These are phyloP conservation scores for Pomatostomus ruficeps DNA, from an alignment of 2,113 vertebrate species.

Conservation along the genomic window DNA sequence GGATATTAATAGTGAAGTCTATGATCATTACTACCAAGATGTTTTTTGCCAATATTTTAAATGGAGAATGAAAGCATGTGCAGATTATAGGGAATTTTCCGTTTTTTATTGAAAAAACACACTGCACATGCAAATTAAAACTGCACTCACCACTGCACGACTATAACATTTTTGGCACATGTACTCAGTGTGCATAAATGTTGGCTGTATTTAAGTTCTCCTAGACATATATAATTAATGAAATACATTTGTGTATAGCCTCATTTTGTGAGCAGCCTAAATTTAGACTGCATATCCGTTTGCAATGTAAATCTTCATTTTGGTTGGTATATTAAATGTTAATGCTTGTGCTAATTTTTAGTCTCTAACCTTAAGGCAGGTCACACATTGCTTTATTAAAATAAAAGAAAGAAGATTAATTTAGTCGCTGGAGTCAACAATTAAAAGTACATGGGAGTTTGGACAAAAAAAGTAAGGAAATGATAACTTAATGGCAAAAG, in stretches of 20 bases:
- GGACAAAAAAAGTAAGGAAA: conserved; percentile 56
- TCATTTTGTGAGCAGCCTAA: conserved; percentile 52
- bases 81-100: not conserved
- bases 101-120: conserved; percentile 53
- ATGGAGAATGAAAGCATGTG: not conserved
- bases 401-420: conserved; percentile 51
- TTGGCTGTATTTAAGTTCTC: conserved; percentile 46
- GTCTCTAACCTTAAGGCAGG: conserved; percentile 64
- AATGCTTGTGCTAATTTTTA: conserved; percentile 65
- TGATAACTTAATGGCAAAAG: conserved; percentile 70
- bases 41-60: conserved; percentile 47
- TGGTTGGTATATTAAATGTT: conserved; percentile 59
- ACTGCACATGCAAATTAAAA: conserved; percentile 57
- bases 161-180: conserved; percentile 42
- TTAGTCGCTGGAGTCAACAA: conserved; percentile 59
- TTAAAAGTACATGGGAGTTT: conserved; percentile 47
- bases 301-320: conserved; percentile 61
- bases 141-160: conserved; percentile 45
- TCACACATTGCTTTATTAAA: conserved; percentile 65
- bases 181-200: conserved; percentile 40
- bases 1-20: conserved; percentile 56
- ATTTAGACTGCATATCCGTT: conserved; percentile 47
- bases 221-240: conserved; percentile 58
- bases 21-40: not conserved
- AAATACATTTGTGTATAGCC: conserved; percentile 55